Percentiles rank a stretch among this genome's conserved stretches.
Evolutionary conservation across 2,113 vertebrate genomes (phyloP).

Genomic region (Murina feae): DNA sequence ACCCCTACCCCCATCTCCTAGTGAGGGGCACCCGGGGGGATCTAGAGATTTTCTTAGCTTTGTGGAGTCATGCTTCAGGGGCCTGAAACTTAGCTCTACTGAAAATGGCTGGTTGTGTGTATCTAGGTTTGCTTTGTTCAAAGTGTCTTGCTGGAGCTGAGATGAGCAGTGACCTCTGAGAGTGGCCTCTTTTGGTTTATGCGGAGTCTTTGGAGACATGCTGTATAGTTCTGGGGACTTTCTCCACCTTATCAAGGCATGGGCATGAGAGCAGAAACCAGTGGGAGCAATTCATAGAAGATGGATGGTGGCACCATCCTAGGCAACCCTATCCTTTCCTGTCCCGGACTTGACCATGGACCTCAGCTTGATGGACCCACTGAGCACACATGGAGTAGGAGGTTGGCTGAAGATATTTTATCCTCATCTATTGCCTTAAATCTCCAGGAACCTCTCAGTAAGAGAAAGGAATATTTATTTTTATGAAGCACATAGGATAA

Average conservation of each 20-base stretch:
- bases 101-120: not conserved
- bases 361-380: not conserved
- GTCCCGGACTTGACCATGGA: not conserved
- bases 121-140: not conserved
- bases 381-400: not conserved
- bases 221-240: not conserved
- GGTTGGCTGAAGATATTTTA: not conserved
- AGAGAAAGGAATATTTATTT: not conserved
- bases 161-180: not conserved
- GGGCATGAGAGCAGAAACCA: not conserved
- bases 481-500: not conserved
- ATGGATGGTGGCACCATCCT: not conserved
- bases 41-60: not conserved
- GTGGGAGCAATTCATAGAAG: not conserved
- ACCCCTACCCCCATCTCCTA: not conserved
- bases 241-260: not conserved
- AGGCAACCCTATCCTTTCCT: not conserved
- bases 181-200: not conserved
- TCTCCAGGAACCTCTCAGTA: not conserved
- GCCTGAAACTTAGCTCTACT: not conserved
- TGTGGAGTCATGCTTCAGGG: not conserved
- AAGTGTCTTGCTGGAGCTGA: not conserved
- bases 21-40: not conserved
- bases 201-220: not conserved
- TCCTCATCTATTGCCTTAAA: not conserved